A percentile compares a stretch with the other conserved stretches of the same genome.
phyloP scores from a whole-genome alignment of 2,113 vertebrate species.

The Lagenorhynchus albirostris region DNA sequence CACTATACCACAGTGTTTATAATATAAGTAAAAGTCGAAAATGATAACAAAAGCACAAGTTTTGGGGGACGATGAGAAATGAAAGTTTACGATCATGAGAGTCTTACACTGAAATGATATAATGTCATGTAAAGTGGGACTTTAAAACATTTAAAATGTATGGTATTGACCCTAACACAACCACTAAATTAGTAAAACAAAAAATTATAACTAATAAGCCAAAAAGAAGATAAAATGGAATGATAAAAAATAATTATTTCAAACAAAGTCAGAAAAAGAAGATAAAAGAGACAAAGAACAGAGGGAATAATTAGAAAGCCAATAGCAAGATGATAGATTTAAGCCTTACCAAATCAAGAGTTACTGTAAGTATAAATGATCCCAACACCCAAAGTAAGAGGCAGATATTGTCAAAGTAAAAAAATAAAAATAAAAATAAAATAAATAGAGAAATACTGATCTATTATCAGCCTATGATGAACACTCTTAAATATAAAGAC shows the following conservation, averaged over 20 bases:
- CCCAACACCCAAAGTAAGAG: background rate
- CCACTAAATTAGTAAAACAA: background rate
- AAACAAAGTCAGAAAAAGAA: background rate
- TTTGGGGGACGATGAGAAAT: background rate
- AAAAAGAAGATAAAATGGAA: background rate
- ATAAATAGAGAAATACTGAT: background rate
- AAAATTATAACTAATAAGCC: background rate
- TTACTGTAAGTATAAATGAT: background rate
- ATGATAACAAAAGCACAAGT: fast-evolving
- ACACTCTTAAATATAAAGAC: background rate
- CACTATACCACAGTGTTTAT: background rate
- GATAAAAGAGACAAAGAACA: background rate
- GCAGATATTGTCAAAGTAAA: background rate
- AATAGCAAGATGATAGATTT: background rate
- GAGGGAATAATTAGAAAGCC: background rate
- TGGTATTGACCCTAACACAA: background rate
- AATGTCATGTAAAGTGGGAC: too few relatives aligned
- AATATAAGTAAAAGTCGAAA: background rate
- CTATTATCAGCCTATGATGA: background rate
- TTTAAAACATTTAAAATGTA: background rate
- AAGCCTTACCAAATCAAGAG: background rate
- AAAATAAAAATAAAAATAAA: too few relatives aligned
- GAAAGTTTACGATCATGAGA: background rate
- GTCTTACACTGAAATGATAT: background rate
- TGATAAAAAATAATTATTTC: background rate